Percentiles rank a stretch among this genome's conserved stretches.
Evolutionary conservation across 2,888 invertebrate genomes (phyloP).

Genomic region (Beris chalybata): DNA sequence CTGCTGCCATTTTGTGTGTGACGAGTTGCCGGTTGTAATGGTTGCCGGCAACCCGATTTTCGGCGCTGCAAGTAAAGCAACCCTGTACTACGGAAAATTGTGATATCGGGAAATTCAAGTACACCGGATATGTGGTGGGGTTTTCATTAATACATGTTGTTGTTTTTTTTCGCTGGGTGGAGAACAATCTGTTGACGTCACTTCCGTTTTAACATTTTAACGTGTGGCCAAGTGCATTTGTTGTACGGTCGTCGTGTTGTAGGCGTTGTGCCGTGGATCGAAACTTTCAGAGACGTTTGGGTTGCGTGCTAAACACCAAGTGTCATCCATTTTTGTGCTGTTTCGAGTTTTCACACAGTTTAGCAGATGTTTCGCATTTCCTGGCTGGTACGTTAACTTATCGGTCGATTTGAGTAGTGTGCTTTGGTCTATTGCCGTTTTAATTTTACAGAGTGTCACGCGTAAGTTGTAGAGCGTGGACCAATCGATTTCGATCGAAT

Average conservation of each 20-base stretch:
- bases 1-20: too few species aligned
- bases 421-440: too few species aligned
- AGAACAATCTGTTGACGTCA: constrained; percentile 29
- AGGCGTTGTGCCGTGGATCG: constrained; percentile 26
- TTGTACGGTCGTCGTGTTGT: not conserved
- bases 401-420: too few species aligned
- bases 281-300: constrained; percentile 13
- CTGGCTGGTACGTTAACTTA: constrained; percentile 22
- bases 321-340: constrained; percentile 29
- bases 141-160: not conserved
- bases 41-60: too few species aligned
- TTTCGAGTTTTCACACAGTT: constrained; percentile 6
- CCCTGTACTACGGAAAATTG: not conserved
- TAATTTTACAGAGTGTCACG: too few species aligned
- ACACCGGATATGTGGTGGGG: constrained; percentile 5
- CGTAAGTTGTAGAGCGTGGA: too few species aligned
- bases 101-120: not conserved
- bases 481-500: too few species aligned
- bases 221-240: constrained; percentile 24
- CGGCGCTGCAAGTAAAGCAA: too few species aligned
- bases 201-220: constrained; percentile 14
- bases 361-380: constrained; percentile 28
- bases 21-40: too few species aligned
- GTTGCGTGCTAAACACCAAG: constrained; percentile 16
- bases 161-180: constrained; percentile 16